Base-by-base conservation (phyloP, 2,113 vertebrate genomes). In the Nipponia nippon region DNA sequence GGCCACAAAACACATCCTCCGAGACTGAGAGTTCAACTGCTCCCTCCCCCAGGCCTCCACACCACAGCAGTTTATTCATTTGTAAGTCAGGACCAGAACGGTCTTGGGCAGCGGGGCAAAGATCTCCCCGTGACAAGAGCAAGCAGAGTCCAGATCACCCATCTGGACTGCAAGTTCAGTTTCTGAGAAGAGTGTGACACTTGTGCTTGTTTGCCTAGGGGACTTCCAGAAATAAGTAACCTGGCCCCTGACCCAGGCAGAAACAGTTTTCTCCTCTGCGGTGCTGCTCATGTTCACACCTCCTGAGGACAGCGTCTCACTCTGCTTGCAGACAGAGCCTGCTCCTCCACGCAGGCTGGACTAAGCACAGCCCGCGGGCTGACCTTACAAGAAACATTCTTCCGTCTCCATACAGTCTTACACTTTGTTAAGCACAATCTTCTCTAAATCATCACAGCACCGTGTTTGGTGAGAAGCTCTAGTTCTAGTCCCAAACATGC, bases 141-240 rank as follows among this genome's bases (percentile, higher is more conserved):
- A 71, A 89, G 32, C 92, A 79, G 77, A 96, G 96, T 95, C 73
- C 89, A 90, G 83, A 47, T 16, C 62, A 63, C 12, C 29, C 72
- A 13, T 11, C 58, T 27, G 27, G 44, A 38, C 77, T 53, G 29
- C 6, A 46, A 25, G 19, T 27, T 55, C 38, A 53, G 46, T 25
- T 65, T 50, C 47, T 23, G 30, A 83, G 32, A 88, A 61, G 20
- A 67, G 32, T 2, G 0, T 7, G 32, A 89, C 78, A 46, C 9
- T 66, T n/a, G n/a, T 34, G 36, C 53, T 65, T 87, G 30, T 67
- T 84, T 76, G 61, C 77, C 83, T 38, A 50, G 13, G 20, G 59
- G 42, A 50, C 17, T 84, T 87, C 69, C 42, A 92, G 80, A 52
- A 95, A 96, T 96, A 93, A 97, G 90, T 95, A 97, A 95, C 83